Percentiles rank a stretch among this genome's conserved stretches.
Conservation (phyloP, 1,140 invertebrate species). For the Tetramorium parvispinum region DNA sequence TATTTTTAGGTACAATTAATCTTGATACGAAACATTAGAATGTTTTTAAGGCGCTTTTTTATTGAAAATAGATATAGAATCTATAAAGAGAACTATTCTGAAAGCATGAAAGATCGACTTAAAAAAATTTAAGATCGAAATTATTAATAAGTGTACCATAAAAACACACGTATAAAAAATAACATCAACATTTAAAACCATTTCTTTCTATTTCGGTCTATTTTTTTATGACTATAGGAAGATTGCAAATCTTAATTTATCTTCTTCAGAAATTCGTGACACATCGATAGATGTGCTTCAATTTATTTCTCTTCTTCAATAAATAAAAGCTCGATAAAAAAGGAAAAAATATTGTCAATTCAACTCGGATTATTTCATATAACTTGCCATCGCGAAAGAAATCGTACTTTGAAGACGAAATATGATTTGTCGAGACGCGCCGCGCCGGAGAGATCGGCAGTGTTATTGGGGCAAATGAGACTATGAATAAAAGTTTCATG, state of each 20-base stretch:
- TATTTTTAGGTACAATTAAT: not conserved
- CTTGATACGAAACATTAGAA: not conserved
- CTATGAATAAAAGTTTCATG: constrained; percentile 43
- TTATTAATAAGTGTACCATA: not conserved
- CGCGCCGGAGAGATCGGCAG: not conserved
- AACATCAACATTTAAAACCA: not conserved
- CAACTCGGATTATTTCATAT: not conserved
- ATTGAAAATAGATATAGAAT: not conserved
- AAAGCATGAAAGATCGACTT: not conserved
- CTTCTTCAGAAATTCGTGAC: not conserved
- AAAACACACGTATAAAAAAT: not conserved
- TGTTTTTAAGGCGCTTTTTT: not conserved
- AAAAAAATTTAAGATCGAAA: not conserved
- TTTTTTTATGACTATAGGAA: not conserved
- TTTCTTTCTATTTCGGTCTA: not conserved
- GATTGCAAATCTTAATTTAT: not conserved
- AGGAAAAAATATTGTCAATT: not conserved
- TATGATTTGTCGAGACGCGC: constrained; percentile 23
- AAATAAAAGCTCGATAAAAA: not conserved
- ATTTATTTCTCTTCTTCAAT: not conserved
- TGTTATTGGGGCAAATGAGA: constrained; percentile 18
- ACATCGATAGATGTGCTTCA: not conserved
- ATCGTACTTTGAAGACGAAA: not conserved
- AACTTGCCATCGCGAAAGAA: not conserved
- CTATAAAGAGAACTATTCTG: not conserved